Percentiles rank a stretch among this genome's conserved stretches.
Conservation (phyloP, 2,113 vertebrate species). For the Psilopogon haemacephalus region DNA sequence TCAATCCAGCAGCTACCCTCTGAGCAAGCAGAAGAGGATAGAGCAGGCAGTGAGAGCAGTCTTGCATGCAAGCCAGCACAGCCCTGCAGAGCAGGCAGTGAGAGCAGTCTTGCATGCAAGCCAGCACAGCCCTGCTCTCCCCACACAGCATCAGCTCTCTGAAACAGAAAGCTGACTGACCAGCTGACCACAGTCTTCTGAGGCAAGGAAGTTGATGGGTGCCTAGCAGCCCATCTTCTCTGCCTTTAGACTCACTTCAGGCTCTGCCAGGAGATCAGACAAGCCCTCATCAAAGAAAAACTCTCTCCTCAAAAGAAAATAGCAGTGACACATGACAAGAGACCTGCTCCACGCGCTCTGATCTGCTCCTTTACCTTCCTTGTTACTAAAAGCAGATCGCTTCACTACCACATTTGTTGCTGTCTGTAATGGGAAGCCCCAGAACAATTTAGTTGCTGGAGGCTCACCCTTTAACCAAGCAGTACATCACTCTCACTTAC, state of each 20-base stretch:
- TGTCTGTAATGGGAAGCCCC: background rate
- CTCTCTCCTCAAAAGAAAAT: background rate
- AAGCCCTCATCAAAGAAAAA: background rate
- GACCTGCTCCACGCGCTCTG: background rate
- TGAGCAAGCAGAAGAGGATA: background rate
- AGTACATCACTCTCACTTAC: background rate
- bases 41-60: conserved; percentile 46
- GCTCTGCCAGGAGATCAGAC: background rate
- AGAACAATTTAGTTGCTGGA: background rate
- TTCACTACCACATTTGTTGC: background rate
- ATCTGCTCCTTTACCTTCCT: background rate
- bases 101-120: conserved; percentile 37
- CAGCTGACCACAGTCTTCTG: background rate
- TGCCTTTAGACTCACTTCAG: background rate
- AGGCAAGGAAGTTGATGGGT: background rate
- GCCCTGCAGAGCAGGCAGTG: conserved; percentile 33
- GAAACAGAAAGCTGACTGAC: conserved; percentile 42
- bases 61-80: conserved; percentile 20
- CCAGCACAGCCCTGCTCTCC: conserved; percentile 17
- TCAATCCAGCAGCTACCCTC: background rate
- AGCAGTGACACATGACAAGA: background rate
- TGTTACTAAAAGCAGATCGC: background rate
- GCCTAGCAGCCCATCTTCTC: background rate
- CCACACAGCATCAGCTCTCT: conserved; percentile 43
- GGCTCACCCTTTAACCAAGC: background rate